A percentile compares a stretch with the other conserved stretches of the same genome.
phyloP scores from a whole-genome alignment of 2,888 invertebrate species.

The Schizaphis graminum region DNA sequence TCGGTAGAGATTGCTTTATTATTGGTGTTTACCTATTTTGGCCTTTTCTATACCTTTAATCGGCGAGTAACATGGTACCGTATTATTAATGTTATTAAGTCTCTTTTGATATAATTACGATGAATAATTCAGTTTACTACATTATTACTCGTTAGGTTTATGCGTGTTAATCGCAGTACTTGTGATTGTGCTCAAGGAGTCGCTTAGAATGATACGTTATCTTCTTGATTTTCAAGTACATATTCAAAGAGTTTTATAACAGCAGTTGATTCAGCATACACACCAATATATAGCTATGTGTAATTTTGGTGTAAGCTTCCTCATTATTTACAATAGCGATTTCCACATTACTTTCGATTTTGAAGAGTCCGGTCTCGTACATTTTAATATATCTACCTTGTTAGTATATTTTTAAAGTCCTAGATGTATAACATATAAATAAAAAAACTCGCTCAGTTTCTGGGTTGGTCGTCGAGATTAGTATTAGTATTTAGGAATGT shows the following conservation, averaged over 20 bases:
- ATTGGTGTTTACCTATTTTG: not conserved
- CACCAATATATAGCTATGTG: not conserved
- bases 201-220: not conserved
- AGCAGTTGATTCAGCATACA: not conserved
- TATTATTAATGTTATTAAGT: no score
- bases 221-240: not conserved
- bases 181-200: not conserved
- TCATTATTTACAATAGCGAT: not conserved
- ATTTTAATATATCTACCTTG: not conserved
- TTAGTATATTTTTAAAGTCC: not conserved
- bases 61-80: not conserved
- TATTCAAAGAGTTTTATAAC: not conserved
- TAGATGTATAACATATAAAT: not conserved
- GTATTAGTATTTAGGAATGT: not conserved
- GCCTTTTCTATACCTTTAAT: not conserved
- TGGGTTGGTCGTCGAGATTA: not conserved
- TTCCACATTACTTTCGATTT: not conserved
- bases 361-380: not conserved
- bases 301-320: not conserved
- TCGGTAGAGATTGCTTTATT: not conserved
- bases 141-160: not conserved
- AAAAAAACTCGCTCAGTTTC: not conserved
- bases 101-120: not conserved
- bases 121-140: not conserved
- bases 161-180: not conserved